Base-by-base conservation (phyloP, 1,140 invertebrate genomes). In the Musca vetustissima region DNA sequence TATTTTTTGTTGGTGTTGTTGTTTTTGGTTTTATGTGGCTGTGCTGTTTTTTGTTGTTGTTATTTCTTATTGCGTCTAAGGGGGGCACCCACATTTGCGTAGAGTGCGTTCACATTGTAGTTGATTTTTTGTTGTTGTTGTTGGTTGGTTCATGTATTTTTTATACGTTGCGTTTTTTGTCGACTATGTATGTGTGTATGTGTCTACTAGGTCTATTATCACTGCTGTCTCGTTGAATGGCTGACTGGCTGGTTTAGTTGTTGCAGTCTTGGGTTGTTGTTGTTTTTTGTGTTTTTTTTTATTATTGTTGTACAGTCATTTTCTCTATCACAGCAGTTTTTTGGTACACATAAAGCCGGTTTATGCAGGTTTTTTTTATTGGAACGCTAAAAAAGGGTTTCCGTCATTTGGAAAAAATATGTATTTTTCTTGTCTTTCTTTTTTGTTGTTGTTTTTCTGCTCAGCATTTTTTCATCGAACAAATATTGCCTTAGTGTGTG, bases 341-440 rank as follows among this genome's bases (percentile, higher is more conserved):
- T 24, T 61, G 4, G 22, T 19, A 21, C 28, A 36, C 36, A 14
- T 43, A 8, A 21, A 36, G 28, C 28, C 57, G 17, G 28, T 61
- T 61, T 61, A 61, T 61, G 57, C 57, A 61, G 57, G 57, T n/a
- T 61, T 61, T 36, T 61, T 61, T 61, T 61, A 61, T 61, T 61
- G 36, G 6, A 61, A 17, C 28, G 22, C 13, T 21, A 15, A 59
- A 61, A 61, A 61, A 61, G 57, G 57, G 57, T 61, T 61, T 36
- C 53, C 25, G 15, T 57, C 53, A 43, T 43, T 28, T n/a, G n/a
- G n/a, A n/a, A n/a, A n/a, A n/a, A n/a, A n/a, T n/a, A n/a, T n/a
- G n/a, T n/a, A n/a, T n/a, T n/a, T n/a, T n/a, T n/a, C n/a, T n/a
- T n/a, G n/a, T n/a, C n/a, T n/a, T 57, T 61, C 17, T 32, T 61